Base-by-base conservation (phyloP, 2,797 vertebrate genomes). In the Zenarchopterus dispar region DNA sequence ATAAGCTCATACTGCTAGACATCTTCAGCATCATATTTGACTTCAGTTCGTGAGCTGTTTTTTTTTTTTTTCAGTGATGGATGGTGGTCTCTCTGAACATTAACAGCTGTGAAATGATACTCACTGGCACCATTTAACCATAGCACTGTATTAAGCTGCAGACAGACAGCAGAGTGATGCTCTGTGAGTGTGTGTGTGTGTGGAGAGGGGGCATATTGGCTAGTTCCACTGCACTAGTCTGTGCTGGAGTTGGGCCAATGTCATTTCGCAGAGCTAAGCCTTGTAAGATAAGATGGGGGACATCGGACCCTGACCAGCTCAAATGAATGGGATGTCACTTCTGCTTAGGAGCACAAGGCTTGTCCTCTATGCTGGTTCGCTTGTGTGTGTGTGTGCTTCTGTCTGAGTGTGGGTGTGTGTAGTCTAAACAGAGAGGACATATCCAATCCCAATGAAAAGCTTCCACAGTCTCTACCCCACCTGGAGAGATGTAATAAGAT, bases 271-370 rank as follows among this genome's bases (percentile, higher is more conserved):
- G 82, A 56, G 8, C 82, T 84, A 84, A 88, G 84, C 86, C 88
- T 88, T 88, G 89, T 84, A 84, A 89, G 89, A 90, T 90, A 89
- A 90, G 88, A 89, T 72, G 81, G 85, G 76, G 79, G 84, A 88
- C 84, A 90, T 89, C 85, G 79, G 87, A 90, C 84, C 85, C 86
- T 89, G 89, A 91, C 79, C 88, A 75, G 81, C 78, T 87, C 82
- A 89, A 92, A 91, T 89, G 86, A 93, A 92, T 93, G 85, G 89
- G 86, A 88, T 91, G 91, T 91, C 91, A 90, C 84, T 90, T 90
- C 78, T 89, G 86, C 73, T 91, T 90, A 91, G 75, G 82, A 80
- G 70, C 78, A 71, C 70, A 56, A 62, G 82, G 60, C 79, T 80
- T 56, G 80, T 80, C 86, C 76, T 78, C 65, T 68, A 71, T 45